Base-by-base conservation (phyloP, 2,888 invertebrate species). In the Pegoplata infirma region DNA sequence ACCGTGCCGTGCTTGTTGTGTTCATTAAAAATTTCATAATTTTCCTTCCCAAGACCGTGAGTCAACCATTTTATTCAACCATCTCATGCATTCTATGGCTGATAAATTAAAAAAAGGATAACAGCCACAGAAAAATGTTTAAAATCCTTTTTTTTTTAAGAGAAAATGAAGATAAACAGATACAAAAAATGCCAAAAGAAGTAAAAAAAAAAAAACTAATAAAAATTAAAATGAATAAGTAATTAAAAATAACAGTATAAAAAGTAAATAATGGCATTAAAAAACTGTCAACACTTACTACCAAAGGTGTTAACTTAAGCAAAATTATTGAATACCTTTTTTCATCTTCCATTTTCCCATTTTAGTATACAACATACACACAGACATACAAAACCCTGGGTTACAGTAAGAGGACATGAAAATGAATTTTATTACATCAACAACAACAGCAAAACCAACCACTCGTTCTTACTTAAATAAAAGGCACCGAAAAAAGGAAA, bases 121-220 rank as follows among this genome's bases (percentile, higher is more conserved):
- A 12, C n/a, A 32, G 55, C 80, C 74, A 76, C 76, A 80, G 78
- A 81, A 76, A 81, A 81, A 80, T 80, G 78, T 61, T 76, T 78
- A 68, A 68, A 80, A 72, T 76, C 72, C 51, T 58, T 55, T 36
- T 67, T 58, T 21, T 58, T 44, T 46, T 49, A 59, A 67, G 21
- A 4, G 25, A 73, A 63, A 53, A 72, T 67, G 40, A 76, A 76
- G 58, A 80, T 53, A 69, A 77, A 79, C 73, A 74, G 67, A 47
- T 58, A 51, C 46, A 32, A 44, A 40, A 56, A 58, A 51, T 53
- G 68, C 17, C 69, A 73, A 64, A 72, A 58, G 67, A 17, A 72
- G n/a, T n/a, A n/a, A 47, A 64, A 58, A 67, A 72, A 71, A 63
- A 61, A 8, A 8, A 77, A 64, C 63, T 76, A 68, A 75, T 78